Evolutionary conservation across 2,797 vertebrate species (phyloP).

Genomic region (Alectoris magna): DNA sequence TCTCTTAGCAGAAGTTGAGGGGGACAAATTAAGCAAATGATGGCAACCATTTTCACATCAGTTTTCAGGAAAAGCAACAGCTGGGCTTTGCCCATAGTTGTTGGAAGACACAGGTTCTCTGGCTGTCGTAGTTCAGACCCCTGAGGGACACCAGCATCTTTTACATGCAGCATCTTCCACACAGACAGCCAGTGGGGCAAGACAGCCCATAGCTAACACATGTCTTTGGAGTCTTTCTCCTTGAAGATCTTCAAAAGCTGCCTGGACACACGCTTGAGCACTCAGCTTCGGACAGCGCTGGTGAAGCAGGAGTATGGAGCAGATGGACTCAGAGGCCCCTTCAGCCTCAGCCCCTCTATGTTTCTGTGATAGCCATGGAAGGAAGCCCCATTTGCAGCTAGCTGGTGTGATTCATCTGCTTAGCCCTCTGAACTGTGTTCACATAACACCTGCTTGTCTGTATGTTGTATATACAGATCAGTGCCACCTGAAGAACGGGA

Average conservation of each 20-base stretch:
- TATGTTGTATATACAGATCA: not conserved
- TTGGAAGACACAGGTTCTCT: no score
- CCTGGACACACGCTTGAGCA: not conserved
- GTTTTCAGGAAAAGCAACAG: not conserved
- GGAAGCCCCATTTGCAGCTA: not conserved
- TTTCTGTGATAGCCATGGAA: not conserved
- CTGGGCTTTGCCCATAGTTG: no score
- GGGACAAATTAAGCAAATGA: accelerated
- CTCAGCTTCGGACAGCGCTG: not conserved
- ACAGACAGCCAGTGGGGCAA: accelerated
- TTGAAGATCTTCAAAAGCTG: not conserved
- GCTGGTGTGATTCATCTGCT: not conserved
- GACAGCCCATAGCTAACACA: not conserved
- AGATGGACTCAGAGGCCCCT: not conserved
- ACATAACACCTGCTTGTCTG: accelerated
- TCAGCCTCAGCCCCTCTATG: not conserved
- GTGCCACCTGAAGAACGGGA: not conserved
- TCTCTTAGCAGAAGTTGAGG: not conserved
- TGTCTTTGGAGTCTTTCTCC: not conserved
- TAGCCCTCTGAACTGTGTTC: accelerated
- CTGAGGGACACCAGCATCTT: not conserved
- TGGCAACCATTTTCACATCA: not conserved
- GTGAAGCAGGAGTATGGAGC: not conserved
- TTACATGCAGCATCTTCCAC: not conserved
- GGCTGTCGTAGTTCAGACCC: no score